These are phyloP conservation scores for Orthonevra nobilis DNA, from an alignment of 2,888 invertebrate genomes.

Conservation along the genomic window DNA sequence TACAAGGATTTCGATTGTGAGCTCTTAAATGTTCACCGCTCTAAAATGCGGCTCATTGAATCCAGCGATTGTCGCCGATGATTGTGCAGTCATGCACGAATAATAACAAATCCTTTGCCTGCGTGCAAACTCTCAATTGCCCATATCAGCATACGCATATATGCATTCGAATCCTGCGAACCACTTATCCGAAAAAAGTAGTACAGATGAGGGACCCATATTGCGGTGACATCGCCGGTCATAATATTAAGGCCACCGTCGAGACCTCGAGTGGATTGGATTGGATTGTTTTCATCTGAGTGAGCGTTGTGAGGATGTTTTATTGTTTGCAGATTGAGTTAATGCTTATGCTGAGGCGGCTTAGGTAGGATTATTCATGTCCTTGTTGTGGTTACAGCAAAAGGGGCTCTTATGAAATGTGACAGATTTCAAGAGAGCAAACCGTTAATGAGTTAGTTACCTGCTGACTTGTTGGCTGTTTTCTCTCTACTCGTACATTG, in stretches of 20 bases:
- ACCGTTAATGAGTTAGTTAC: slow-evolving; percentile 42
- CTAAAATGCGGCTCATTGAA: slow-evolving; percentile 27
- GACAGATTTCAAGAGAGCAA: slow-evolving; percentile 60
- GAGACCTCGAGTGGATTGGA: slow-evolving; percentile 6
- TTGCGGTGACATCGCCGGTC: slow-evolving; percentile 27
- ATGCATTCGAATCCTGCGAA: slow-evolving; percentile 5
- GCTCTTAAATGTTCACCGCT: slow-evolving; percentile 19
- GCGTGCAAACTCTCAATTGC: slow-evolving; percentile 42
- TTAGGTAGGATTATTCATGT: slow-evolving; percentile 56
- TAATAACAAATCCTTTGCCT: slow-evolving; percentile 33
- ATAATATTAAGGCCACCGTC: slow-evolving; percentile 33
- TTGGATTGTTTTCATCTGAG: slow-evolving; percentile 5
- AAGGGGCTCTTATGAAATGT: slow-evolving; percentile 35
- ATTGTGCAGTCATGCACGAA: slow-evolving; percentile 40
- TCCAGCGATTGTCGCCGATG: slow-evolving; percentile 16
- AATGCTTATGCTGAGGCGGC: slow-evolving; percentile 16
- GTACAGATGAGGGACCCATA: slow-evolving; percentile 49
- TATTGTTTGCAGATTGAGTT: slow-evolving; percentile 38
- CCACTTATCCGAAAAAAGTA: slow-evolving; percentile 45
- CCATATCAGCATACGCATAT: slow-evolving; percentile 16
- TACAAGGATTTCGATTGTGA: background rate
- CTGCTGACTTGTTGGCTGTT: slow-evolving; percentile 28
- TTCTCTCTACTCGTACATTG: background rate
- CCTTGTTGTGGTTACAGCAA: slow-evolving; percentile 8
- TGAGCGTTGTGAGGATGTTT: background rate